These are phyloP conservation scores for Cnemophilus loriae DNA, from an alignment of 2,113 vertebrate genomes.

Conservation along the genomic window DNA sequence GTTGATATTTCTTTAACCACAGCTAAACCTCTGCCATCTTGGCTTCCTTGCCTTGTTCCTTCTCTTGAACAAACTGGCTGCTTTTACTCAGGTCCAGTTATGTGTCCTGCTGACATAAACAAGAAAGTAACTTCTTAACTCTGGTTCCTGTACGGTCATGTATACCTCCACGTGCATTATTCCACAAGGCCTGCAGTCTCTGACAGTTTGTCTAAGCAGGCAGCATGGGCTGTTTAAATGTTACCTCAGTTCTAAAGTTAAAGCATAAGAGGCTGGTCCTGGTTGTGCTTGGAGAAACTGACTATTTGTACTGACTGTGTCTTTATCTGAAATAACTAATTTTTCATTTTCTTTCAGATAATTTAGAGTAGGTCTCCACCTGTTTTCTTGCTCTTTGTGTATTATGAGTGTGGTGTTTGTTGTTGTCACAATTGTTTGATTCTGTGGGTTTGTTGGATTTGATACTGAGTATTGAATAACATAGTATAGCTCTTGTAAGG, in stretches of 20 bases:
- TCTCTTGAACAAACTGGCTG: neutral
- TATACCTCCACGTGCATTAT: accelerated
- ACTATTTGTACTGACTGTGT: neutral
- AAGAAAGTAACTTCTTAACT: neutral
- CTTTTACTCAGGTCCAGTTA: neutral
- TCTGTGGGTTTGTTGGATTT: neutral
- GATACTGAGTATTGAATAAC: neutral
- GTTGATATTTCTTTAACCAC: neutral
- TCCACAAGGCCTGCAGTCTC: neutral
- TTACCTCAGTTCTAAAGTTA: neutral
- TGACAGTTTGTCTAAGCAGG: neutral
- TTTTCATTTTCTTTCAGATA: neutral
- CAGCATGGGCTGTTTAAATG: neutral
- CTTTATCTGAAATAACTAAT: neutral
- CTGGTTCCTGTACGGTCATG: neutral
- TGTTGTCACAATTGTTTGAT: neutral
- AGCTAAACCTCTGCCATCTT: neutral
- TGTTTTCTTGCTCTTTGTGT: neutral
- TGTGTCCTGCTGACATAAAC: neutral
- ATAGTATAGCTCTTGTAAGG: neutral
- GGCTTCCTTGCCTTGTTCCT: neutral
- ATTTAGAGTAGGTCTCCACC: neutral
- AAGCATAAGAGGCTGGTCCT: neutral
- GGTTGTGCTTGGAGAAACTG: neutral
- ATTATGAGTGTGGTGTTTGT: neutral